A percentile compares a stretch with the other conserved stretches of the same genome.
Conservation (phyloP, 1,140 invertebrate species). For the Drosophila albomicans region DNA sequence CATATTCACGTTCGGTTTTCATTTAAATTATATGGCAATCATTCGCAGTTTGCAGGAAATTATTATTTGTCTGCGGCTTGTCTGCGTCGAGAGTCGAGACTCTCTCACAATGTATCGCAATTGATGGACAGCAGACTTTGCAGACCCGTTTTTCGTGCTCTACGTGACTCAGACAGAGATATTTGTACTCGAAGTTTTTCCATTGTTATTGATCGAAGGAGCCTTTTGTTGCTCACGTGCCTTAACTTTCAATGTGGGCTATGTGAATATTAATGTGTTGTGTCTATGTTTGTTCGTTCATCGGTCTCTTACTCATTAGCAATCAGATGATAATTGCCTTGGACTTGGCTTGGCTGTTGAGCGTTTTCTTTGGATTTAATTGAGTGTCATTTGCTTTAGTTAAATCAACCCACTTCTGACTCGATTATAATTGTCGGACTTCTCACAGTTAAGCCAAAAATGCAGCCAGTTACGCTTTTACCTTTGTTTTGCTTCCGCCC, state of each 20-base stretch:
- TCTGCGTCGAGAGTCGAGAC: conserved; percentile 48
- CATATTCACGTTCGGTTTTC: conserved; percentile 44
- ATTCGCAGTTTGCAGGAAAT: conserved; percentile 55
- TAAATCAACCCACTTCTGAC: conserved; percentile 61
- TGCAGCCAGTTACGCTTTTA: conserved; percentile 26
- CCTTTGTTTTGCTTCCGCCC: conserved; percentile 52
- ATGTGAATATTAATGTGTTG: conserved; percentile 57
- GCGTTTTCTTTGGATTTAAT: conserved; percentile 46
- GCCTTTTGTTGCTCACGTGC: conserved; percentile 44
- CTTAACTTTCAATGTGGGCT: conserved; percentile 15
- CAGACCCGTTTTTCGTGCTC: conserved; percentile 28
- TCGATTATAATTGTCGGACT: not conserved
- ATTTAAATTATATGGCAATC: conserved; percentile 39
- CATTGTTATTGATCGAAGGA: conserved; percentile 28
- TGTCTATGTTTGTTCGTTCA: conserved; percentile 9
- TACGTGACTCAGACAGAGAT: conserved; percentile 20
- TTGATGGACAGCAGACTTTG: not conserved
- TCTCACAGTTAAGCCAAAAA: not conserved
- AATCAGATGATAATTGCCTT: conserved; percentile 70
- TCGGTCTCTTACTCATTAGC: conserved; percentile 58
- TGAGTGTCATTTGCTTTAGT: conserved; percentile 32
- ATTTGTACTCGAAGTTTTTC: conserved; percentile 23
- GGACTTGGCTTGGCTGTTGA: conserved; percentile 32
- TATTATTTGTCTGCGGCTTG: conserved; percentile 71
- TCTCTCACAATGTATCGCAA: conserved; percentile 23